phyloP scores from a whole-genome alignment of 2,888 invertebrate species.

The Lepidocyrtoides sp. region DNA sequence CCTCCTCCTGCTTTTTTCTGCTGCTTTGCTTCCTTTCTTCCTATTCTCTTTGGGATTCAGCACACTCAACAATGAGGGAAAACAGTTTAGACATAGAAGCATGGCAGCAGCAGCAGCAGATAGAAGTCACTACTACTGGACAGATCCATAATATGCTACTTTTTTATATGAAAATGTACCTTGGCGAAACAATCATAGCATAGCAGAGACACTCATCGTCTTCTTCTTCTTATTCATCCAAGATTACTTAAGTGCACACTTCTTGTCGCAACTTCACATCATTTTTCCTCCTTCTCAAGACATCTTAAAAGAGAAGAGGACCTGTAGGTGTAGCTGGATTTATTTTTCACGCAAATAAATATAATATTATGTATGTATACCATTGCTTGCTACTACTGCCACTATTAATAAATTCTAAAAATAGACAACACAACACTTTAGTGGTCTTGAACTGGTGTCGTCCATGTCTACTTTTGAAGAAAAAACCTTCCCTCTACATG shows the following conservation, averaged over 20 bases:
- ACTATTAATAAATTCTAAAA: neutral
- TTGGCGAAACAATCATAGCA: slow-evolving; percentile 2
- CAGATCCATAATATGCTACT: too few species aligned
- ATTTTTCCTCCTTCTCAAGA: neutral
- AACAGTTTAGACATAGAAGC: neutral
- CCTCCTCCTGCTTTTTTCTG: neutral
- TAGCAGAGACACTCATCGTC: slow-evolving; percentile 35
- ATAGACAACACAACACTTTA: neutral
- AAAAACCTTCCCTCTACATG: too few species aligned
- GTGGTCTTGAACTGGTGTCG: too few species aligned
- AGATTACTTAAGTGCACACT: slow-evolving; percentile 24
- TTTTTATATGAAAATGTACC: neutral
- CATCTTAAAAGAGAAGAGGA: too few species aligned
- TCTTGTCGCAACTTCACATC: slow-evolving; percentile 24
- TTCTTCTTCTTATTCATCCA: slow-evolving; percentile 6
- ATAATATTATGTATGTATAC: too few species aligned
- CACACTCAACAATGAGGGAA: neutral
- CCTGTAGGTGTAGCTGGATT: neutral
- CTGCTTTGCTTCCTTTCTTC: neutral
- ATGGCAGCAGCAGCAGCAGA: too few species aligned
- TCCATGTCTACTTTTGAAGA: neutral
- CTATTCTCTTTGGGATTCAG: neutral
- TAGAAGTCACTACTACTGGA: too few species aligned
- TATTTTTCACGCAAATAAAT: too few species aligned
- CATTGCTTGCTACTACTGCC: neutral